These are phyloP conservation scores for Philaethria dido DNA, from an alignment of 2,888 invertebrate species.

Conservation along the genomic window DNA sequence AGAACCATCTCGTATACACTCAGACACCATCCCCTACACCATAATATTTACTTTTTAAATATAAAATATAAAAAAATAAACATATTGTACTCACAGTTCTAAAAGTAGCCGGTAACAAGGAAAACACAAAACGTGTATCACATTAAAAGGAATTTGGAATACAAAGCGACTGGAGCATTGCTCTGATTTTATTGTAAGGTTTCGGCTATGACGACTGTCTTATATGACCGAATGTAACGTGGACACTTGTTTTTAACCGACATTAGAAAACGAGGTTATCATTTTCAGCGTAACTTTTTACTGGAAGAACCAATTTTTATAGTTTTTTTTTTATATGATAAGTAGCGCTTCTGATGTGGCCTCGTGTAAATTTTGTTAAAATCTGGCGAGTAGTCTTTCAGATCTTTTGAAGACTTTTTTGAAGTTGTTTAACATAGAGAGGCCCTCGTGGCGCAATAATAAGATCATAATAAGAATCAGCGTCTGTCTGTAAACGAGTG, in stretches of 20 bases:
- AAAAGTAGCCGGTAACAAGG: neutral
- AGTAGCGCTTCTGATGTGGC: too few relatives aligned
- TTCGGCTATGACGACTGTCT: conserved; percentile 28
- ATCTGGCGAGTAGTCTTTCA: too few relatives aligned
- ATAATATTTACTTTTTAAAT: neutral
- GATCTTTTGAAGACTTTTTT: too few relatives aligned
- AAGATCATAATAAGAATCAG: too few relatives aligned
- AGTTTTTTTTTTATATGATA: too few relatives aligned
- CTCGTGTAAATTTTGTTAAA: too few relatives aligned
- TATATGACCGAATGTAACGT: conserved; percentile 8
- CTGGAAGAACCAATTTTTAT: too few relatives aligned
- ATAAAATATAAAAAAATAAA: neutral
- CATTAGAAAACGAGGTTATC: too few relatives aligned
- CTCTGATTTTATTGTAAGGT: conserved; percentile 42
- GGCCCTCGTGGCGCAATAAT: too few relatives aligned
- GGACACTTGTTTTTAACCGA: neutral
- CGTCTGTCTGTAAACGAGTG: too few relatives aligned
- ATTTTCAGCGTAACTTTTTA: too few relatives aligned
- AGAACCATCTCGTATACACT: neutral
- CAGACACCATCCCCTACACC: neutral
- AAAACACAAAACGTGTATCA: conserved; percentile 23
- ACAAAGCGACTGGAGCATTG: conserved; percentile 30
- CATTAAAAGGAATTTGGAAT: conserved; percentile 30
- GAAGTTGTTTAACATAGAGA: too few relatives aligned
- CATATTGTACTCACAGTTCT: conserved; percentile 6